Conservation (phyloP, 1,140 invertebrate species). For the honey bee (Apis mellifera) region Amel_HAv3.1 CM009944.2:4920501-4921000, state of each 20-base stretch:
- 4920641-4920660: no score
- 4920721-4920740: conserved; percentile 19
- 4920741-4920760: background rate
- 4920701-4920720: background rate
- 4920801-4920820: conserved; percentile 63
- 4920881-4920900: conserved; percentile 24
- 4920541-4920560: no score
- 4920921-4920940: conserved; percentile 76
- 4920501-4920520: no score
- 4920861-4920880: background rate
- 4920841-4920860: background rate
- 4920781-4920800: conserved; percentile 50
- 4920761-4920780: background rate
- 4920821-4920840: conserved; percentile 59
- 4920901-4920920: conserved; percentile 57
- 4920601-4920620: no score
- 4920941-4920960: conserved; percentile 75
- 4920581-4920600: no score
- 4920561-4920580: no score
- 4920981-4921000: conserved; percentile 22
- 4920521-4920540: no score
- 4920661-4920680: no score
- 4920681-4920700: no score
- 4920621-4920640: no score
- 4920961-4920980: conserved; percentile 68